phyloP scores from a whole-genome alignment of 2,113 vertebrate genomes.

The Melospiza georgiana region DNA sequence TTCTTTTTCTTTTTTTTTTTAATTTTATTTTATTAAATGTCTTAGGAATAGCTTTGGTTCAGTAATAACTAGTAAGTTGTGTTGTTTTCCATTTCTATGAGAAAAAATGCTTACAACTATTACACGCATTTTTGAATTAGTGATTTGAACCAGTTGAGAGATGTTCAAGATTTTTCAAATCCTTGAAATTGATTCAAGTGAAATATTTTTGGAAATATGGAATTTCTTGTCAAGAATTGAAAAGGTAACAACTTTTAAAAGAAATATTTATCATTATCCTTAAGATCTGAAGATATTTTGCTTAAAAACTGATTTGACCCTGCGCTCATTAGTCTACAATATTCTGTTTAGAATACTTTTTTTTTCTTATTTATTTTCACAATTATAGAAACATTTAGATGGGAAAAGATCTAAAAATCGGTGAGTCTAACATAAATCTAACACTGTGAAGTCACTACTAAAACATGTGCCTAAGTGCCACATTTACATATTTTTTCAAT shows the following conservation, averaged over 20 bases:
- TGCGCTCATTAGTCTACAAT: neutral
- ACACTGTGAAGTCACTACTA: neutral
- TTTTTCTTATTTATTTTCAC: neutral
- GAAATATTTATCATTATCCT: neutral
- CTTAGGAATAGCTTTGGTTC: neutral
- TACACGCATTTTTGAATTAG: neutral
- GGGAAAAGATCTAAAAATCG: neutral
- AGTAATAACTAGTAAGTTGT: neutral
- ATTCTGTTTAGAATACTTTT: neutral
- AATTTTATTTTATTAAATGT: neutral
- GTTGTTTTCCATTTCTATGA: neutral
- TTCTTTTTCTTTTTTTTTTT: neutral
- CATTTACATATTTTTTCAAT: neutral
- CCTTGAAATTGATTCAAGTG: neutral
- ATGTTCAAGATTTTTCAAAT: neutral
- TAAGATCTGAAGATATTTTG: neutral
- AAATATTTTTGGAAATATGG: neutral
- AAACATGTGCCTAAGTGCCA: neutral
- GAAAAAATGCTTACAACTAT: neutral
- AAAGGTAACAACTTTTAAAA: neutral
- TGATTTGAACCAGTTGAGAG: neutral
- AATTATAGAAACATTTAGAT: neutral
- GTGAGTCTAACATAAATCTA: neutral
- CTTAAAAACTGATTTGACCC: neutral
- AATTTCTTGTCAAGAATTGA: neutral